Conservation (phyloP, 1,140 invertebrate genomes). For the Mercenaria mercenaria region DNA sequence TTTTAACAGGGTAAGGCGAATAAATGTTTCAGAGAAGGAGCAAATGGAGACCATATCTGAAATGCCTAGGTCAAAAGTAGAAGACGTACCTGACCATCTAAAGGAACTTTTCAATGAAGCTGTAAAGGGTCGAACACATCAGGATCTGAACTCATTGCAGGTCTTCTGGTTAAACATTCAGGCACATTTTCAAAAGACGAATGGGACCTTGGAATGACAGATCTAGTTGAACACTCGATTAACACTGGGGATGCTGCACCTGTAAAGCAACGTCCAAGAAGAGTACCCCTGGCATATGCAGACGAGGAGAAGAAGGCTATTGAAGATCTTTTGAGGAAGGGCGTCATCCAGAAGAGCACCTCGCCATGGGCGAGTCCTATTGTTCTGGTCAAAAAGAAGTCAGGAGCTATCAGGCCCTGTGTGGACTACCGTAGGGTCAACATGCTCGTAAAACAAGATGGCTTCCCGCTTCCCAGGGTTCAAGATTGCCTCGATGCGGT, state of each 20-base stretch:
- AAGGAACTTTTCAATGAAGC: too few species aligned
- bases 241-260: constrained; percentile 29
- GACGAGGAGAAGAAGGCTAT: constrained; percentile 38
- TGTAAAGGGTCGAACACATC: too few species aligned
- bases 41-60: too few species aligned
- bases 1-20: too few species aligned
- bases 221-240: constrained; percentile 39
- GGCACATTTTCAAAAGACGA: constrained; percentile 54
- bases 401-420: constrained; percentile 58
- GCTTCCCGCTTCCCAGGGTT: constrained; percentile 18
- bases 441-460: constrained; percentile 5
- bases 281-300: neutral
- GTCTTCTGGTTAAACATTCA: too few species aligned
- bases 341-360: constrained; percentile 9
- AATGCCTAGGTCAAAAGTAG: too few species aligned
- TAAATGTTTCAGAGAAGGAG: too few species aligned
- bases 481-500: constrained; percentile 24
- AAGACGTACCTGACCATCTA: too few species aligned
- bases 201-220: constrained; percentile 46
- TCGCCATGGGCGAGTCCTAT: constrained; percentile 54
- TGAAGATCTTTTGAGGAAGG: constrained; percentile 32
- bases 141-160: too few species aligned
- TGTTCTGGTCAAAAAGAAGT: constrained; percentile 54
- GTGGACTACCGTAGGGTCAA: constrained; percentile 68
- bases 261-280: neutral